A percentile compares a stretch with the other conserved stretches of the same genome.
Conservation (phyloP, 2,888 invertebrate genomes). For the Sacculina carcini region DNA sequence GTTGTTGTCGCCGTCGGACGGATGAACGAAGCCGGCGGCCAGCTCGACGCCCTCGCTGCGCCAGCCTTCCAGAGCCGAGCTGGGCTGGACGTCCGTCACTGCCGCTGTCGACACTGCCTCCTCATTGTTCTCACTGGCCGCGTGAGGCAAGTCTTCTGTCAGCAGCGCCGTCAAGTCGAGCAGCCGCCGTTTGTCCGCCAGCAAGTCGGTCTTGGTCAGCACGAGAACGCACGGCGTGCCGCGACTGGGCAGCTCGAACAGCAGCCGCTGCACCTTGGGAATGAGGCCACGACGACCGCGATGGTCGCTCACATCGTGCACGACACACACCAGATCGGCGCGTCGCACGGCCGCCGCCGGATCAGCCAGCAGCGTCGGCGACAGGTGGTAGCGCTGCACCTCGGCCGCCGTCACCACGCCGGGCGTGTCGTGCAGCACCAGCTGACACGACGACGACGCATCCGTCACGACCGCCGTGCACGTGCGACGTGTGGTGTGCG, state of each 20-base stretch:
- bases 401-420: not conserved
- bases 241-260: not conserved
- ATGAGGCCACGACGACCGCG: not conserved
- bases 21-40: not conserved
- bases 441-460: conserved; percentile 21
- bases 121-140: not conserved
- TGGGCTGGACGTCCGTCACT: too few species aligned
- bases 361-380: not conserved
- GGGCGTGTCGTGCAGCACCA: conserved; percentile 13
- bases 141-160: not conserved
- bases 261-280: not conserved
- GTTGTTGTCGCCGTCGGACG: too few species aligned
- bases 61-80: not conserved
- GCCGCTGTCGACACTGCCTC: not conserved
- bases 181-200: not conserved
- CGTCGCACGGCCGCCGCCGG: not conserved
- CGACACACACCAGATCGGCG: not conserved
- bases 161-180: not conserved
- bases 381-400: not conserved
- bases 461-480: conserved; percentile 18
- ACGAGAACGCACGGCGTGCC: not conserved
- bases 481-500: conserved; percentile 12
- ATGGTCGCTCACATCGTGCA: not conserved
- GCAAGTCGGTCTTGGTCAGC: not conserved
- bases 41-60: not conserved